A percentile compares a stretch with the other conserved stretches of the same genome.
Conservation (phyloP, 2,797 vertebrate genomes). For the Brachyrhaphis roseni region DNA sequence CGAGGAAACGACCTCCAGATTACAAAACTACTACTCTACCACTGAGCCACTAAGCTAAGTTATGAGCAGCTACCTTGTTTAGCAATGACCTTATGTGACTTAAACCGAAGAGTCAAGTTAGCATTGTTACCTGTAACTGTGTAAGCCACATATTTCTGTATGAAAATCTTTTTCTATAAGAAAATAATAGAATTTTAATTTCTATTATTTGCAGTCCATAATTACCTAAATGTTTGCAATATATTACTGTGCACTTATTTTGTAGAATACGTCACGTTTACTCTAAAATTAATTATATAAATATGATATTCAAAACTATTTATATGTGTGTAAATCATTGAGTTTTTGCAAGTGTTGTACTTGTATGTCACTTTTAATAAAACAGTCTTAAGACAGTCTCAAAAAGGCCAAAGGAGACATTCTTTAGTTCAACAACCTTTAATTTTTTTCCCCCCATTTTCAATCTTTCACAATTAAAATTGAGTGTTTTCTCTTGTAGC, state of each 20-base stretch:
- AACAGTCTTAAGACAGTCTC: slow-evolving; percentile 8
- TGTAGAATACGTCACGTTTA: not conserved
- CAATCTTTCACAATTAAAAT: slow-evolving; percentile 71
- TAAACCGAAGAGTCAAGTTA: not conserved
- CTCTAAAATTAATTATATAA: not conserved
- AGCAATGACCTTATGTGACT: not conserved
- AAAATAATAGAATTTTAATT: not conserved
- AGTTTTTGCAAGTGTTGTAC: not conserved
- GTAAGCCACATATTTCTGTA: not conserved
- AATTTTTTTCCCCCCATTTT: slow-evolving; percentile 59
- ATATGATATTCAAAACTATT: not conserved
- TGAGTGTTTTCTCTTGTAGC: slow-evolving; percentile 48
- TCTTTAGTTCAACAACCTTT: slow-evolving; percentile 68
- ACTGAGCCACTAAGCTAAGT: too few relatives aligned
- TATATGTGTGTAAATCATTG: not conserved
- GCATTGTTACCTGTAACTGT: not conserved
- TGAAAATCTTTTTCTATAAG: not conserved
- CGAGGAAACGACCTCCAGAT: not conserved
- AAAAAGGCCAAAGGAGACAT: slow-evolving; percentile 29
- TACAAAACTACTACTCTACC: not conserved
- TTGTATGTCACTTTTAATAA: slow-evolving; percentile 3
- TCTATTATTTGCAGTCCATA: not conserved
- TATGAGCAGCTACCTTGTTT: not conserved
- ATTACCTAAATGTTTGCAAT: not conserved
- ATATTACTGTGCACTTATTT: not conserved